Evolutionary conservation across 2,113 vertebrate genomes (phyloP).

Genomic region (Pimephales promelas): DNA sequence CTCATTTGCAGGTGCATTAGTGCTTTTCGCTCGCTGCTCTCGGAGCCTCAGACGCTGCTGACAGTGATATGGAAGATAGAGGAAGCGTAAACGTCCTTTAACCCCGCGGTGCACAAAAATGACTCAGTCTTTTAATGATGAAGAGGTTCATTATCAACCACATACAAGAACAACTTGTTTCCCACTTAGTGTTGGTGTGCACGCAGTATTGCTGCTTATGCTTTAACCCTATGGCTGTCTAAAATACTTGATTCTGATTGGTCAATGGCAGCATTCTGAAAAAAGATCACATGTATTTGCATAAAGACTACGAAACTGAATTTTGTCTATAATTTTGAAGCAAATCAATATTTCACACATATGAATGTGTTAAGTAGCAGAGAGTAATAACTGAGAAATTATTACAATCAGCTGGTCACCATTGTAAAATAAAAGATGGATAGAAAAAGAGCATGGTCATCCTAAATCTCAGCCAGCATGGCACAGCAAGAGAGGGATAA

Average conservation of each 20-base stretch:
- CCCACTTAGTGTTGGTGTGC: neutral
- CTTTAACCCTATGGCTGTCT: neutral
- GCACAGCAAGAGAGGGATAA: conserved; percentile 44
- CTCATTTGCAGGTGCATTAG: conserved; percentile 39
- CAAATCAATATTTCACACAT: conserved; percentile 8
- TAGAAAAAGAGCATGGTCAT: conserved; percentile 21
- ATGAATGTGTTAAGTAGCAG: neutral
- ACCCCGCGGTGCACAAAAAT: neutral
- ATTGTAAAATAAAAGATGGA: neutral
- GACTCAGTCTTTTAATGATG: conserved; percentile 25
- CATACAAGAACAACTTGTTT: neutral
- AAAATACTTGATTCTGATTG: conserved; percentile 2
- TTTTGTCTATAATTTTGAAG: neutral
- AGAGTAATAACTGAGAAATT: neutral
- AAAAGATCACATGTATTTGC: neutral
- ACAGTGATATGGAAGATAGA: conserved; percentile 6
- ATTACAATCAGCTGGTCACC: conserved; percentile 7
- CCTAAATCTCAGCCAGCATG: conserved; percentile 47
- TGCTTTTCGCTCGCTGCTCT: neutral
- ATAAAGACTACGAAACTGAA: neutral
- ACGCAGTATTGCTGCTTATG: neutral
- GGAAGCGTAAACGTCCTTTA: conserved; percentile 28
- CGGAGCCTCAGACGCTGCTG: neutral
- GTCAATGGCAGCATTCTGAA: neutral
- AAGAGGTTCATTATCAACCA: conserved; percentile 9